Evolutionary conservation across 2,113 vertebrate species (phyloP).

Genomic region (Kryptolebias marmoratus): DNA sequence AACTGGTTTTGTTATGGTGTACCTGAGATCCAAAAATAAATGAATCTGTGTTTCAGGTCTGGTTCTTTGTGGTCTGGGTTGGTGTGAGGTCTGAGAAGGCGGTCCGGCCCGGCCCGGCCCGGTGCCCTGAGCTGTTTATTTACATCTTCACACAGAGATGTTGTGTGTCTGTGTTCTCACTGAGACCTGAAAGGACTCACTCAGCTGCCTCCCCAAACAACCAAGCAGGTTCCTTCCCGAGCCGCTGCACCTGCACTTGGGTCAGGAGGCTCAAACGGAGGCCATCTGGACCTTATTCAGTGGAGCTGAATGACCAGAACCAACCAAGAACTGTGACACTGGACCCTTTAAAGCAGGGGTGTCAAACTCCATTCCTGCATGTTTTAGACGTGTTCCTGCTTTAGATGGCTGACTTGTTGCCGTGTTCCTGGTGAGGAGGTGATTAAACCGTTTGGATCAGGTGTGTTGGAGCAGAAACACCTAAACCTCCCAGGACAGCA

Average conservation of each 20-base stretch:
- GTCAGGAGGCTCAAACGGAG: background rate
- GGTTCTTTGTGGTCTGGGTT: background rate
- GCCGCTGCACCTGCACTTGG: constrained; percentile 5
- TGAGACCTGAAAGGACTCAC: constrained; percentile 50
- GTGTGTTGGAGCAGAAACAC: no score
- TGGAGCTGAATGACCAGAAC: no score
- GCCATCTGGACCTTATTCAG: background rate
- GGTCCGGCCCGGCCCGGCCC: background rate
- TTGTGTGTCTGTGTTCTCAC: constrained; percentile 50
- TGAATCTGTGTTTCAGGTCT: constrained; percentile 19
- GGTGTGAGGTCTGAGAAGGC: constrained; percentile 75
- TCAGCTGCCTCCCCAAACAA: constrained; percentile 40
- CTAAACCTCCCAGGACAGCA: no score
- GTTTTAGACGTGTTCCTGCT: no score
- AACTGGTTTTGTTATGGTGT: constrained; percentile 15
- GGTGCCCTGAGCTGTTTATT: constrained; percentile 55
- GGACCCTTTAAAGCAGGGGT: no score
- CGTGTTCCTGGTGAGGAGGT: no score
- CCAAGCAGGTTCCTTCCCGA: background rate
- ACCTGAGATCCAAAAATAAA: no score
- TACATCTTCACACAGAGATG: constrained; percentile 64
- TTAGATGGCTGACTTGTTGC: no score
- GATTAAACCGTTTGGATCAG: no score
- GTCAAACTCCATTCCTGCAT: no score
- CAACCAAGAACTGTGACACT: no score